Percentiles rank a stretch among this genome's conserved stretches.
phyloP scores from a whole-genome alignment of 2,797 vertebrate species.

The Sebastes goodei region DNA sequence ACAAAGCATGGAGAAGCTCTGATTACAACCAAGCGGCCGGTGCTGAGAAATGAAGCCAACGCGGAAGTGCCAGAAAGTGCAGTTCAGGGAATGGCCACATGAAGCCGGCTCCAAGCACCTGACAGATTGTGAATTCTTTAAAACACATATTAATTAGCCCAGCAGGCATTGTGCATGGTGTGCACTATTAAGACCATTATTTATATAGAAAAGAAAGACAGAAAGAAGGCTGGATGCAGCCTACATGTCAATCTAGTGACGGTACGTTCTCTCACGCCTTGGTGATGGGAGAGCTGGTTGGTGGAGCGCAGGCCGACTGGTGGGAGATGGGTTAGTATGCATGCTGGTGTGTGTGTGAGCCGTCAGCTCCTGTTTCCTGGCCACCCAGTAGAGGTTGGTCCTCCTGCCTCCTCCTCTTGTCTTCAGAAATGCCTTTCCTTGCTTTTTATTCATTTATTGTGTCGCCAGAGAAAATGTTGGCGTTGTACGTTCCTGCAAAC shows the following conservation, averaged over 20 bases:
- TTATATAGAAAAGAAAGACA: too few species aligned
- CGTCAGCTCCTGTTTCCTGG: slow-evolving; percentile 89
- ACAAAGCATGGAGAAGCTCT: too few species aligned
- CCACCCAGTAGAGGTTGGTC: slow-evolving; percentile 88
- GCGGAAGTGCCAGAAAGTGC: too few species aligned
- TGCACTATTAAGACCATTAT: rapidly evolving
- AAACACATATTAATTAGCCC: too few species aligned
- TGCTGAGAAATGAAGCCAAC: too few species aligned
- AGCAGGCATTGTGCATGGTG: too few species aligned
- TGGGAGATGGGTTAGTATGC: slow-evolving; percentile 23
- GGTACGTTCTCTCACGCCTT: slow-evolving; percentile 86
- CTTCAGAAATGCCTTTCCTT: slow-evolving; percentile 37
- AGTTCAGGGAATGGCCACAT: too few species aligned
- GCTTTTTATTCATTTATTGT: neutral
- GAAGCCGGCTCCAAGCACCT: too few species aligned
- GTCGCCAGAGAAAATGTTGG: neutral
- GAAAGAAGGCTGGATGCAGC: too few species aligned
- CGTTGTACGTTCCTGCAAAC: neutral
- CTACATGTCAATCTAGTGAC: slow-evolving; percentile 29
- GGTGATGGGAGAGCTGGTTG: slow-evolving; percentile 35
- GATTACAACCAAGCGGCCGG: too few species aligned
- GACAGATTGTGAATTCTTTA: too few species aligned
- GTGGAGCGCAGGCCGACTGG: slow-evolving; percentile 15
- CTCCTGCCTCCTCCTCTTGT: slow-evolving; percentile 43
- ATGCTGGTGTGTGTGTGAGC: slow-evolving; percentile 46